These are phyloP conservation scores for Zaprionus inermis DNA, from an alignment of 1,140 invertebrate genomes.

Conservation along the genomic window DNA sequence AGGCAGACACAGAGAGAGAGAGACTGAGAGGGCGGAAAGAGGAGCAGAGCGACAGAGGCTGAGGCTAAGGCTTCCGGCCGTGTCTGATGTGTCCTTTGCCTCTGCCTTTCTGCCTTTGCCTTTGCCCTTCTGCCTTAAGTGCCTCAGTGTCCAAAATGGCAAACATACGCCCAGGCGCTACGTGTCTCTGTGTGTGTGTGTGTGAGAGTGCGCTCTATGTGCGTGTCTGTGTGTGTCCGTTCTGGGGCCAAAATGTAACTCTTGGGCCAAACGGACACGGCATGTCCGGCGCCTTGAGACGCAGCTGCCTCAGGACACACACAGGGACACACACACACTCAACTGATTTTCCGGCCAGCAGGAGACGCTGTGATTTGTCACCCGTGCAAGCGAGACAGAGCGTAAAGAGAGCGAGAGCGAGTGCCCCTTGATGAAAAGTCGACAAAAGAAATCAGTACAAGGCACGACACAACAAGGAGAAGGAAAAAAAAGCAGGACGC, in stretches of 20 bases:
- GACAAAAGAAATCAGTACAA: conserved; percentile 77
- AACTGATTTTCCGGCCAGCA: conserved; percentile 12
- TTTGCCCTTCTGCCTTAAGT: conserved; percentile 71
- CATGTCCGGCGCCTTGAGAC: conserved; percentile 46
- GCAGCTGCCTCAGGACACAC: conserved; percentile 42
- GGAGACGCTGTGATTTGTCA: conserved; percentile 75
- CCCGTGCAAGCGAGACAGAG: conserved; percentile 16
- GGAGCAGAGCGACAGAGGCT: neutral
- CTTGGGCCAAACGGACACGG: conserved; percentile 27
- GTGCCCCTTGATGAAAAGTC: conserved; percentile 39
- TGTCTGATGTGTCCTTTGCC: conserved; percentile 5
- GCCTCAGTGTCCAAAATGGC: conserved; percentile 69
- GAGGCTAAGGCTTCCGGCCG: conserved; percentile 11
- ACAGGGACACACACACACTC: conserved; percentile 4
- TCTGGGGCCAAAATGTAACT: conserved; percentile 44
- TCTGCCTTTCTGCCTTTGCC: conserved; percentile 4
- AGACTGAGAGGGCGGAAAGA: neutral
- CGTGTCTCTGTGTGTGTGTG: conserved; percentile 30
- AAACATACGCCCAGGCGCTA: conserved; percentile 64
- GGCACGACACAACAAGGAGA: conserved; percentile 42
- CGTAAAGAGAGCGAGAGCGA: neutral
- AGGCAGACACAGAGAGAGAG: neutral
- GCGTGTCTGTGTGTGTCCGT: conserved; percentile 18
- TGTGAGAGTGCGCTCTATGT: conserved; percentile 5
- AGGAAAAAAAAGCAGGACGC: conserved; percentile 11